Percentiles rank a stretch among this genome's conserved stretches.
Conservation (phyloP, 1,140 invertebrate species). For the Medauroidea extradentata region DNA sequence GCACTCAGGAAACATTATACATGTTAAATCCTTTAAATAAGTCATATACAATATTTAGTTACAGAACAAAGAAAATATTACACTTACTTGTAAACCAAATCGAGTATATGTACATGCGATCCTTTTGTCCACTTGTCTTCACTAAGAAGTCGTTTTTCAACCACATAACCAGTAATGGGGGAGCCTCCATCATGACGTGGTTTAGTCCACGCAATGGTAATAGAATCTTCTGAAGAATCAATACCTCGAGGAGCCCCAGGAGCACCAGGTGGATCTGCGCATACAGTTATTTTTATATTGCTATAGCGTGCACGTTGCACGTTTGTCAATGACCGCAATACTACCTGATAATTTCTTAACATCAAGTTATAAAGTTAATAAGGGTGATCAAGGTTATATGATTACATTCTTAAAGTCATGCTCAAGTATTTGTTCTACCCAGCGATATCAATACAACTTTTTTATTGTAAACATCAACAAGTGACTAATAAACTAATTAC, state of each 20-base stretch:
- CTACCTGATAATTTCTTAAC: not conserved
- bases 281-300: slow-evolving; percentile 1
- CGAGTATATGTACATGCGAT: slow-evolving; percentile 73
- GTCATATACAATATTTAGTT: too few species aligned
- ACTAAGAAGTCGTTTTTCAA: slow-evolving; percentile 86
- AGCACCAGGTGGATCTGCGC: slow-evolving; percentile 74
- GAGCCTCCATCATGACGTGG: slow-evolving; percentile 91
- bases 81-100: slow-evolving; percentile 64
- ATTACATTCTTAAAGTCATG: too few species aligned
- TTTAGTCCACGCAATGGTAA: slow-evolving; percentile 90
- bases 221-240: slow-evolving; percentile 88
- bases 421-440: too few species aligned
- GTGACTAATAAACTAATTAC: too few species aligned
- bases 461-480: too few species aligned
- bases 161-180: slow-evolving; percentile 84
- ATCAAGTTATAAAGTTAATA: not conserved
- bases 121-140: slow-evolving; percentile 92
- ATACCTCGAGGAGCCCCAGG: slow-evolving; percentile 82
- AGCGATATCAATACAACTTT: too few species aligned
- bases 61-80: too few species aligned
- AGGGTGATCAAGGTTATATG: too few species aligned
- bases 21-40: too few species aligned
- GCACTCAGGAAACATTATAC: too few species aligned
- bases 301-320: too few species aligned
- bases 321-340: not conserved